Base-by-base conservation (phyloP, 2,113 vertebrate genomes). In the Sinocyclocheilus anshuiensis region DNA sequence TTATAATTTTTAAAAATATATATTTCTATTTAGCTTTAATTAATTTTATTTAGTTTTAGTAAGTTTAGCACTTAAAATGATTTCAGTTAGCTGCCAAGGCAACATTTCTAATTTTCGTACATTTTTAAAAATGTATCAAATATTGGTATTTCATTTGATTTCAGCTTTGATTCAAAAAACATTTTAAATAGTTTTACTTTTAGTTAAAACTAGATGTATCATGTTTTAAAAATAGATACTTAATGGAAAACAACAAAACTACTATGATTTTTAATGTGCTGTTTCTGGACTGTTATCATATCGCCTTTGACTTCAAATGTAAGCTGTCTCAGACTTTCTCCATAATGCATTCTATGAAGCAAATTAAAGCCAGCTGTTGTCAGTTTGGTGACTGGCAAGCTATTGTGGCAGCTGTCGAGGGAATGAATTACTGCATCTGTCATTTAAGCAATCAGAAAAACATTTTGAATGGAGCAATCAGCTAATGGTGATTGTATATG, bases 381-480 rank as follows among this genome's bases (percentile, higher is more conserved):
- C 61, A 67, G 6, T 48, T 13, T 59, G 18, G 16, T 15, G 77
- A 61, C 11, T 0, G 20, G 12, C 77, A 24, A 20, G 33, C 33
- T 61, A 39, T 61, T 13, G 55, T 61, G 29, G 33, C 55, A 80
- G 77, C 55, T 80, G 79, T 16, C 20, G 61, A 67, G 79, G 4
- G 10, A 81, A 67, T 81, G 39, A 48, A 67, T 81, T 48, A 20
- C 71, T 10, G 83, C 86, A 61, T 29, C 71, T 84, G 90, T 87
- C 86, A 81, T 86, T 33, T 71, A 67, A 11, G 81, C 77, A 42
- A 55, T 29, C 42, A 89, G 83, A 89, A 91, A 90, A 92, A 91
- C 63, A 11, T 18, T 48, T 6, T 45, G 24, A 65, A 48, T 24
- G n/a, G 16, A 48, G 78, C 61, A 48, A 12, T 67, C n/a, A 29